phyloP scores from a whole-genome alignment of 2,797 vertebrate genomes.

The Ctenosaura bakeri region DNA sequence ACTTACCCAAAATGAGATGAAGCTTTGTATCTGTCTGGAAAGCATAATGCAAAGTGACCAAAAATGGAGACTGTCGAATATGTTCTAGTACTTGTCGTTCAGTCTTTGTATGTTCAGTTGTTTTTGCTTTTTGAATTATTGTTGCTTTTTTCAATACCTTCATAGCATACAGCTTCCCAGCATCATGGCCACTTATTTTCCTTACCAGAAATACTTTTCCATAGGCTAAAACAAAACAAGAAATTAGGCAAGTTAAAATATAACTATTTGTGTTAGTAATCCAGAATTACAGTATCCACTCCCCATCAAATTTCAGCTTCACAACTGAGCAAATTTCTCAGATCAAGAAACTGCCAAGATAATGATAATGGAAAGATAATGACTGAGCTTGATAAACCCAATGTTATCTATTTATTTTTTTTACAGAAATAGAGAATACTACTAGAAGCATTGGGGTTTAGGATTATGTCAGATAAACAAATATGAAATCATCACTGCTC shows the following conservation, averaged over 20 bases:
- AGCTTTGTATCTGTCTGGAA: conserved; percentile 99
- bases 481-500: neutral
- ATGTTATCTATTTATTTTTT: neutral
- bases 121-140: conserved; percentile 98
- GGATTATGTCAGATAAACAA: neutral
- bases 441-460: neutral
- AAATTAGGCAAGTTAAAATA: conserved; percentile 3
- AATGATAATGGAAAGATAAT: neutral
- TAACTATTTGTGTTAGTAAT: neutral
- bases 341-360: neutral
- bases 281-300: neutral
- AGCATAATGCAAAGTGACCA: conserved; percentile 97
- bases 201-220: conserved; percentile 98
- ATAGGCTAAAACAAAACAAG: conserved; percentile 84
- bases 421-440: neutral
- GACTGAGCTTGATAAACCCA: neutral
- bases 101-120: conserved; percentile 93
- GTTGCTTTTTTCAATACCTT: conserved; percentile 99
- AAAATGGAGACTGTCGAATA: conserved; percentile 94
- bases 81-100: conserved; percentile 97
- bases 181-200: conserved; percentile 95
- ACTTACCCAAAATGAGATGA: conserved; percentile 96
- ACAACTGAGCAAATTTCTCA: neutral
- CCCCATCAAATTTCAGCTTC: neutral
- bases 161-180: conserved; percentile 97